Evolutionary conservation across 2,113 vertebrate genomes (phyloP), one percentile per base, ranked within the genome.

Genomic region (Oriolus oriolus): DNA sequence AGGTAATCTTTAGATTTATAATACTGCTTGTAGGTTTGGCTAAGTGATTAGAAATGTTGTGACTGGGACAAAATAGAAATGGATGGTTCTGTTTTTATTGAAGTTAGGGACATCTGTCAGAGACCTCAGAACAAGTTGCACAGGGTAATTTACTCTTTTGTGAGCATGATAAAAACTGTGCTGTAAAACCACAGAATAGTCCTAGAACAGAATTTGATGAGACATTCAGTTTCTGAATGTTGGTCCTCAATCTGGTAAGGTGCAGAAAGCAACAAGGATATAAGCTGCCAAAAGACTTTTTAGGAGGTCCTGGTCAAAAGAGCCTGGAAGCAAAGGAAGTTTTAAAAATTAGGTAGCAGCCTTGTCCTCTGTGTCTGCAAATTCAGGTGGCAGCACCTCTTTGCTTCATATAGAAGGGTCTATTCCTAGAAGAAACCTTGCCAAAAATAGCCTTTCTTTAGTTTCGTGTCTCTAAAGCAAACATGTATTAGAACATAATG

Each of bases 401-500:
- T 53, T 39, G 2, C 22, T 10, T 64, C 16, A 21, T 23, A 10
- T 23, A 33, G 31, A 39, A 30, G 5, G 3, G 2, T 30, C 20
- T 41, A 7, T n/a, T 13, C 18, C 24, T 63, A 39, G 18, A 65
- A 47, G 16, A 66, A 83, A 21, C 7, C 7, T 83, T 74, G 9
- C 20, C 69, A 24, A 50, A 50, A 90, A 60, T 35, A 41, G 16
- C 13, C 2, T 11, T 37, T 33, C 6, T 83, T 90, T 31, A 18
- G 22, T 63, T 53, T 70, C 42, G 7, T 42, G 4, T 68, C 31
- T 73, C 28, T 73, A 33, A 73, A 61, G 27, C 28, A 81, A 76
- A 33, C 10, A 19, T 6, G 3, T 18, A 33, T 11, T 44, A 30
- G 44, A 15, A 5, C n/a, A 0, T 23, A 50, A 54, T 2, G 7